These are phyloP conservation scores for Monochamus saltuarius DNA, from an alignment of 1,140 invertebrate genomes.

Conservation along the genomic window DNA sequence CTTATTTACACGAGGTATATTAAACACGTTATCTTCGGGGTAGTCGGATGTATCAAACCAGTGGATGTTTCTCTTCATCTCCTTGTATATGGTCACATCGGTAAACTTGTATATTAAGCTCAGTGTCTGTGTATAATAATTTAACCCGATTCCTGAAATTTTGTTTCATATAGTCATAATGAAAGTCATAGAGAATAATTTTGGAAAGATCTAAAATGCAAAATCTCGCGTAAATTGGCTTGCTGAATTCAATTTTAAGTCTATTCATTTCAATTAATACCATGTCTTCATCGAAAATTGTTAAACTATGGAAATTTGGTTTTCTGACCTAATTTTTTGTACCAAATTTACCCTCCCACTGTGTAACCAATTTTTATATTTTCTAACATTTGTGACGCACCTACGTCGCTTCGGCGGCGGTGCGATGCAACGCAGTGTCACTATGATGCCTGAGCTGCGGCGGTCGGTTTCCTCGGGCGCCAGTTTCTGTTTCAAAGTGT, in stretches of 20 bases:
- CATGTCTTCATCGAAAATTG: slow-evolving; percentile 46
- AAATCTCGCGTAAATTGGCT: slow-evolving; percentile 52
- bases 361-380: slow-evolving; percentile 41
- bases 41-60: too few relatives aligned
- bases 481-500: too few relatives aligned
- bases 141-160: slow-evolving; percentile 28
- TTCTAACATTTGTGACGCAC: too few relatives aligned
- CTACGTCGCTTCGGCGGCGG: too few relatives aligned
- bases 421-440: too few relatives aligned
- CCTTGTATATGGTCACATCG: too few relatives aligned
- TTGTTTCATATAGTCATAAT: slow-evolving; percentile 35
- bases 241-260: slow-evolving; percentile 46
- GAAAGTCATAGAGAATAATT: slow-evolving; percentile 35
- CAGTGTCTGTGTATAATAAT: slow-evolving; percentile 30
- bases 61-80: too few relatives aligned
- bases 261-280: slow-evolving; percentile 48
- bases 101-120: too few relatives aligned
- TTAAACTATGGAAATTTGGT: slow-evolving; percentile 40
- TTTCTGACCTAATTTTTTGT: slow-evolving; percentile 39
- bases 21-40: too few relatives aligned
- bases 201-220: slow-evolving; percentile 49
- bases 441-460: too few relatives aligned
- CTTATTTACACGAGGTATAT: too few relatives aligned
- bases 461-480: too few relatives aligned
- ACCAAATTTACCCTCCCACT: slow-evolving; percentile 35